phyloP scores from a whole-genome alignment of 1,140 invertebrate genomes.

The Drosophila pseudoobscura region DNA sequence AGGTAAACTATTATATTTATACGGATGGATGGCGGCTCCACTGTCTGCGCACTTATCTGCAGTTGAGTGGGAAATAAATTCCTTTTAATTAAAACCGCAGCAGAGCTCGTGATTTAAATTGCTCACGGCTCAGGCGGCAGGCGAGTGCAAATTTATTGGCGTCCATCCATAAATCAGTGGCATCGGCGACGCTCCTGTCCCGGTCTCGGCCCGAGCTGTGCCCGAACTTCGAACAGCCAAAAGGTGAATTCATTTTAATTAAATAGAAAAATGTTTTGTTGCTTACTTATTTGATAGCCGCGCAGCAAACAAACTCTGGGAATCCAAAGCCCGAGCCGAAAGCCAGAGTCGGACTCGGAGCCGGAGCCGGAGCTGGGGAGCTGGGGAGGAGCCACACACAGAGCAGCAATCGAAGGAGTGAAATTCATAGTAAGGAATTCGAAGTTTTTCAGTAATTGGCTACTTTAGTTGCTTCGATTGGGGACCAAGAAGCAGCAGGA shows the following conservation, averaged over 20 bases:
- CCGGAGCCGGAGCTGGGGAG: too few species aligned
- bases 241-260: conserved; percentile 80
- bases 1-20: conserved; percentile 56
- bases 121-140: conserved; percentile 47
- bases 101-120: conserved; percentile 78
- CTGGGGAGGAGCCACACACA: too few species aligned
- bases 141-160: conserved; percentile 70
- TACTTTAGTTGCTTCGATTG: conserved; percentile 77
- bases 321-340: neutral
- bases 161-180: conserved; percentile 73
- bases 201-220: neutral
- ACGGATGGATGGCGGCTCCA: conserved; percentile 34
- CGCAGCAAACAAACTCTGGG: conserved; percentile 54
- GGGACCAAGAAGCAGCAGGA: conserved; percentile 29
- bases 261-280: conserved; percentile 80
- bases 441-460: conserved; percentile 77
- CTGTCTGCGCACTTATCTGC: conserved; percentile 74
- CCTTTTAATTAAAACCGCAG: conserved; percentile 81
- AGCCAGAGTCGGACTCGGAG: too few species aligned
- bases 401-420: conserved; percentile 38
- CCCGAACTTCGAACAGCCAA: conserved; percentile 25
- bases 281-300: conserved; percentile 46
- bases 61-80: conserved; percentile 79
- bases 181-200: neutral
- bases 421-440: conserved; percentile 66